phyloP scores from a whole-genome alignment of 2,113 vertebrate genomes.

The Cinclus cinclus region DNA sequence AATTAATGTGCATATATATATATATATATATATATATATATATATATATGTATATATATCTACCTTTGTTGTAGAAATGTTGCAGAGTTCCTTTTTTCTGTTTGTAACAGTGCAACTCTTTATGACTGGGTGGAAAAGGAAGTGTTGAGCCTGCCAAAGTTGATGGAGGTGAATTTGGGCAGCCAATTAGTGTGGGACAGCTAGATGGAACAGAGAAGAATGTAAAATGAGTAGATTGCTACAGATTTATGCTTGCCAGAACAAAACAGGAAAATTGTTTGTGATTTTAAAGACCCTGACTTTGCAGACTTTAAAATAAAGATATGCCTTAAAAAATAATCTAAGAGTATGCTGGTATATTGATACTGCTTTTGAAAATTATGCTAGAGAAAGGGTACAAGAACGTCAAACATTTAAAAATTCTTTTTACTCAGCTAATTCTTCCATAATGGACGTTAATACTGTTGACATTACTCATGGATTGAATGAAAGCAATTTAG shows the following conservation, averaged over 20 bases:
- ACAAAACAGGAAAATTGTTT: constrained; percentile 28
- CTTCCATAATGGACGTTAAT: constrained; percentile 38
- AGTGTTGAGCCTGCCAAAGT: constrained; percentile 15
- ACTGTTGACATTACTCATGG: constrained; percentile 47
- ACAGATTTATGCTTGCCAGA: constrained; percentile 49
- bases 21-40: background rate
- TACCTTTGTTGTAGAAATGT: background rate
- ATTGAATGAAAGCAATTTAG: constrained; percentile 63
- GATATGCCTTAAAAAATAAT: background rate
- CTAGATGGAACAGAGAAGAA: background rate
- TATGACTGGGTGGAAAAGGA: background rate
- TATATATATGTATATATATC: background rate
- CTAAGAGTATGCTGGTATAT: background rate
- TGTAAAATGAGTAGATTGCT: constrained; percentile 46
- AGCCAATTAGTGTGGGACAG: constrained; percentile 6
- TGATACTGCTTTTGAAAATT: constrained; percentile 10
- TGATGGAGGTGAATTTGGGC: constrained; percentile 29
- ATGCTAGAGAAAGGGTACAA: background rate
- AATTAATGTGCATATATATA: background rate
- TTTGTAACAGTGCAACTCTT: background rate
- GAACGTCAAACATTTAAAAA: constrained; percentile 50
- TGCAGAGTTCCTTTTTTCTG: background rate
- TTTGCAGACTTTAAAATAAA: background rate
- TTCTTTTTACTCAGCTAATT: constrained; percentile 42
- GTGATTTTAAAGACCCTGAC: constrained; percentile 5